Conservation (phyloP, 2,888 invertebrate species). For the Heteromyza rotundicornis region DNA sequence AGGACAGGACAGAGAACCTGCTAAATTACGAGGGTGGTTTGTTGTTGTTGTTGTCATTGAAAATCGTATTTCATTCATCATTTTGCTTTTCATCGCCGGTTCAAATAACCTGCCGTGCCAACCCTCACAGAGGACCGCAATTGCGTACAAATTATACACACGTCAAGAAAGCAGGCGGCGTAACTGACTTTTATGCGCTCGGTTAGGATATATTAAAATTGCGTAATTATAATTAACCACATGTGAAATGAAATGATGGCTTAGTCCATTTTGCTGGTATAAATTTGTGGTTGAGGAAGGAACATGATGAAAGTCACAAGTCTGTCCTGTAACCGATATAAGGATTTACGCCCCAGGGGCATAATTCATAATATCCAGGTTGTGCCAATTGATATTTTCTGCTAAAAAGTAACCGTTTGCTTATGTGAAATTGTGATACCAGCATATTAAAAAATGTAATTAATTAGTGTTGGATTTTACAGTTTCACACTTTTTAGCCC, state of each 20-base stretch:
- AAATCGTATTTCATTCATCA: constrained; percentile 57
- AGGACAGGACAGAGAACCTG: constrained; percentile 3
- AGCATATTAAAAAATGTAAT: too few relatives aligned
- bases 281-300: constrained; percentile 37
- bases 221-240: constrained; percentile 60
- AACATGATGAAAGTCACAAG: constrained; percentile 30
- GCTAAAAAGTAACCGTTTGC: constrained; percentile 30
- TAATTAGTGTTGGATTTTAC: constrained; percentile 35
- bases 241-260: constrained; percentile 41
- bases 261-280: constrained; percentile 27
- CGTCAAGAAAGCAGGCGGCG: constrained; percentile 23
- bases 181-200: constrained; percentile 16
- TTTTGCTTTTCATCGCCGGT: constrained; percentile 47
- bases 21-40: constrained; percentile 33
- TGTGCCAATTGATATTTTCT: constrained; percentile 51
- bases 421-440: too few relatives aligned
- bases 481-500: constrained; percentile 31
- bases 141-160: constrained; percentile 30
- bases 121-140: constrained; percentile 32
- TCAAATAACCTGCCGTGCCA: constrained; percentile 33
- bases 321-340: constrained; percentile 42
- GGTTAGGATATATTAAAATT: background rate
- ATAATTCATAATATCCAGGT: constrained; percentile 53
- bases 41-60: constrained; percentile 43
- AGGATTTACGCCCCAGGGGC: constrained; percentile 48